phyloP scores from a whole-genome alignment of 2,113 vertebrate species.

The Cyprinodon variegatus region DNA sequence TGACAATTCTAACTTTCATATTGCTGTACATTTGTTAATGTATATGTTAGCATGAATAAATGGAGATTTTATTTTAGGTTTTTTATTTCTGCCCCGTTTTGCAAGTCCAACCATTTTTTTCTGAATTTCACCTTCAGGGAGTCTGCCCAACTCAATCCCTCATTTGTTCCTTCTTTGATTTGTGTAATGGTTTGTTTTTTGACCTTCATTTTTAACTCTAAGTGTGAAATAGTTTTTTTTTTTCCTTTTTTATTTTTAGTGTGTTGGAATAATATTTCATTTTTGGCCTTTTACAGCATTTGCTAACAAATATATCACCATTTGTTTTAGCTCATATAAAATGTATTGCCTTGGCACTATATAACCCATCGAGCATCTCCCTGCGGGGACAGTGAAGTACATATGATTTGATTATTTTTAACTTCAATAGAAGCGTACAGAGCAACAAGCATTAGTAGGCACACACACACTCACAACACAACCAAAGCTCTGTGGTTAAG shows the following conservation, averaged over 20 bases:
- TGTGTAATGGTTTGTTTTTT: background rate
- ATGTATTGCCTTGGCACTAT: background rate
- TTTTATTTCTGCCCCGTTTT: background rate
- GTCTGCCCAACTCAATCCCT: background rate
- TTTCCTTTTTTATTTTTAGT: background rate
- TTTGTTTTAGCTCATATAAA: background rate
- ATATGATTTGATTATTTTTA: background rate
- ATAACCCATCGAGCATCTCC: background rate
- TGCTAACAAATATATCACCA: background rate
- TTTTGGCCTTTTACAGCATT: background rate
- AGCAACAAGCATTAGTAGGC: background rate
- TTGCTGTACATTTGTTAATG: no score
- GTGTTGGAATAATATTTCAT: background rate
- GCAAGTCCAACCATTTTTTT: background rate
- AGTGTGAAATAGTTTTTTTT: background rate
- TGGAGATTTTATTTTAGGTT: background rate
- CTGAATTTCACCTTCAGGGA: background rate
- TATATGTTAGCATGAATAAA: background rate
- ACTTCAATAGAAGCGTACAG: background rate
- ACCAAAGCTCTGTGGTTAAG: slow-evolving; percentile 35
- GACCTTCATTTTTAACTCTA: background rate
- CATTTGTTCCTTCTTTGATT: background rate
- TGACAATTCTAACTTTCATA: no score
- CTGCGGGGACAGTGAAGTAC: background rate
- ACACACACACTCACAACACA: slow-evolving; percentile 3